Conservation (phyloP, 2,797 vertebrate species). For the Acridotheres tristis region DNA sequence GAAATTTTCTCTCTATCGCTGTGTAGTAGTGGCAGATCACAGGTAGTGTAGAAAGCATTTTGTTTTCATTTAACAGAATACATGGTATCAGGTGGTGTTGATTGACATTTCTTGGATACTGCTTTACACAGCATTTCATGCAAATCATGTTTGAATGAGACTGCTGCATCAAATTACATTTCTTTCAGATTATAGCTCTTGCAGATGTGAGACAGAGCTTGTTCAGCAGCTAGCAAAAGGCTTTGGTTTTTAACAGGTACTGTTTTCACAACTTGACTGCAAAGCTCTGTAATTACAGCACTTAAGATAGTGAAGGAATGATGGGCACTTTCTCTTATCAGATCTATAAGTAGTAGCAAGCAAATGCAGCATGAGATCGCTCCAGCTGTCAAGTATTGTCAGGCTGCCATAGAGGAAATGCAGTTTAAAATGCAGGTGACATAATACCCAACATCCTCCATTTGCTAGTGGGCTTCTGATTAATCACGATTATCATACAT, state of each 20-base stretch:
- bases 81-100: conserved; percentile 84
- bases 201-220: conserved; percentile 73
- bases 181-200: conserved; percentile 73
- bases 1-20: conserved; percentile 37
- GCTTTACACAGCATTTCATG: conserved; percentile 86
- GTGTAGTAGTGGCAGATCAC: background rate
- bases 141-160: conserved; percentile 84
- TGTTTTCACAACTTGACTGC: conserved; percentile 68
- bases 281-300: conserved; percentile 72
- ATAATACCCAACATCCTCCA: conserved; percentile 84
- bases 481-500: conserved; percentile 96
- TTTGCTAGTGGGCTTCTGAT: conserved; percentile 91
- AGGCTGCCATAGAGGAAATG: conserved; percentile 80
- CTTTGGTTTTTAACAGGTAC: conserved; percentile 57
- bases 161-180: conserved; percentile 82
- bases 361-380: conserved; percentile 75
- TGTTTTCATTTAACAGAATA: conserved; percentile 54
- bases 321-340: conserved; percentile 73
- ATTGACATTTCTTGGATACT: conserved; percentile 80
- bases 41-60: conserved; percentile 34
- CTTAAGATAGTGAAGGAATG: conserved; percentile 68
- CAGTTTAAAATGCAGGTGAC: conserved; percentile 94
- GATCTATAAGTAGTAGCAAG: conserved; percentile 70
- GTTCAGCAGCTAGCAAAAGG: conserved; percentile 52
- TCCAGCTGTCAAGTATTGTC: conserved; percentile 85